Base-by-base conservation (phyloP, 2,888 invertebrate species). In the Arrhopalites spinosus region DNA sequence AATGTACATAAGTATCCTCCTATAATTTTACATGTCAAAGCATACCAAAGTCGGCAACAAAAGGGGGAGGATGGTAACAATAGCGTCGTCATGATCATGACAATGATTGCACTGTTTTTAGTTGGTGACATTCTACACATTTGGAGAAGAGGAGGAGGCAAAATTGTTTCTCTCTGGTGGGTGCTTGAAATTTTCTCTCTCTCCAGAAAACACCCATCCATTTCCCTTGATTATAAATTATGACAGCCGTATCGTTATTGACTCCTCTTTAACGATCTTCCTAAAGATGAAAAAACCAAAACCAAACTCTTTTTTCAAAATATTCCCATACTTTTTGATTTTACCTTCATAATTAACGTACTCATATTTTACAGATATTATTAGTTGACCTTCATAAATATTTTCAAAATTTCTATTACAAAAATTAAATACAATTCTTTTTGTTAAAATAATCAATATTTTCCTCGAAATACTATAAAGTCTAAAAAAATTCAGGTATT, bases 161-260 rank as follows among this genome's bases (percentile, higher is more conserved):
- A 7, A 36, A 71, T 71, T 71, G 71, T 61, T 47, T n/a, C n/a
- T 70, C 61, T 71, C 71, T 71, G 23, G 45, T 72, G 72, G 72
- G 72, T 72, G 72, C 72, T 72, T 72, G 30, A 3, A 2, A 3
- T 50, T 5, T n/a, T 50, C 59, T 25, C 25, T 23, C 72, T 27
- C 69, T 72, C 63, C 63, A 72, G 72, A 63, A n/a, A 72, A 72
- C 72, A 72, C 72, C 72, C 72, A 72, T 72, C 72, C 64, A 71
- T 71, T 71, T 69, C 47, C 72, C 63, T 72, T 72, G 63, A 72
- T 72, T 72, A 63, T 72, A 72, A 72, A 72, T 72, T 72, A 72
- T 72, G 72, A 72, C 72, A 72, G 63, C 72, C 72, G 72, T 72
- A 50, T 72, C 63, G 63, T 72, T 72, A 71, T 71, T 56, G 71